Evolutionary conservation across 2,888 invertebrate species (phyloP).

Genomic region (Aethes cnicana): DNA sequence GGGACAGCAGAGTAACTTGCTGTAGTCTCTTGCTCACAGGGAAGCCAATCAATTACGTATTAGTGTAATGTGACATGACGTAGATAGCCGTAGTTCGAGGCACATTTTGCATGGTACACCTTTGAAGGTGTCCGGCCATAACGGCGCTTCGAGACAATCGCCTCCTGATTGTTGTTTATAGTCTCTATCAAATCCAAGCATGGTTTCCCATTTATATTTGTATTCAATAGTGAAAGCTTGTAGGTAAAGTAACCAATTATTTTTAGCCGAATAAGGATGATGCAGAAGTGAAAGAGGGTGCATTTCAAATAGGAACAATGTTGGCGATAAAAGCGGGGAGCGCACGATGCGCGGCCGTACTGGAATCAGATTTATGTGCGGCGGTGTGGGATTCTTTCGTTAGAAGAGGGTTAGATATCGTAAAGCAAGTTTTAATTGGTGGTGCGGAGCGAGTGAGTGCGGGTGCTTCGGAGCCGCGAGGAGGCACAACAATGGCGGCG

Average conservation of each 20-base stretch:
- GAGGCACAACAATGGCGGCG: slow-evolving; percentile 64
- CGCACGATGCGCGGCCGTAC: slow-evolving; percentile 38
- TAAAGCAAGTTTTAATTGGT: slow-evolving; percentile 70
- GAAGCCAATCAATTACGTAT: slow-evolving; percentile 80
- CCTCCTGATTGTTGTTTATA: slow-evolving; percentile 56
- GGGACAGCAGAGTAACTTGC: slow-evolving; percentile 67
- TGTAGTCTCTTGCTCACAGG: slow-evolving; percentile 62
- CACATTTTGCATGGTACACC: slow-evolving; percentile 63
- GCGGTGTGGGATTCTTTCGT: slow-evolving; percentile 54
- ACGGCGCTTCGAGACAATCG: slow-evolving; percentile 60
- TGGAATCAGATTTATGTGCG: slow-evolving; percentile 49
- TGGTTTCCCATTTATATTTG: slow-evolving; percentile 30
- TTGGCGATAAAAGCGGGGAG: slow-evolving; percentile 31
- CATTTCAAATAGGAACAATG: slow-evolving; percentile 45
- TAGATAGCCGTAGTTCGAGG: slow-evolving; percentile 61
- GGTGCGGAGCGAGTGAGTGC: slow-evolving; percentile 46
- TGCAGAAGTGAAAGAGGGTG: slow-evolving; percentile 37
- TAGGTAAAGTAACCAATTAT: slow-evolving; percentile 35
- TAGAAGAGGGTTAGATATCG: slow-evolving; percentile 56
- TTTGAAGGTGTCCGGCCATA: slow-evolving; percentile 51
- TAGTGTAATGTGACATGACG: slow-evolving; percentile 77
- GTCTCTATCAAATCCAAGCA: slow-evolving; percentile 28
- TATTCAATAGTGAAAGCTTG: slow-evolving; percentile 32
- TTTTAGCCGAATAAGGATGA: slow-evolving; percentile 36
- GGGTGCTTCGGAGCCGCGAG: slow-evolving; percentile 49